Percentiles rank a stretch among this genome's conserved stretches.
phyloP scores from a whole-genome alignment of 1,140 invertebrate genomes.

The Phocides pigmalion region DNA sequence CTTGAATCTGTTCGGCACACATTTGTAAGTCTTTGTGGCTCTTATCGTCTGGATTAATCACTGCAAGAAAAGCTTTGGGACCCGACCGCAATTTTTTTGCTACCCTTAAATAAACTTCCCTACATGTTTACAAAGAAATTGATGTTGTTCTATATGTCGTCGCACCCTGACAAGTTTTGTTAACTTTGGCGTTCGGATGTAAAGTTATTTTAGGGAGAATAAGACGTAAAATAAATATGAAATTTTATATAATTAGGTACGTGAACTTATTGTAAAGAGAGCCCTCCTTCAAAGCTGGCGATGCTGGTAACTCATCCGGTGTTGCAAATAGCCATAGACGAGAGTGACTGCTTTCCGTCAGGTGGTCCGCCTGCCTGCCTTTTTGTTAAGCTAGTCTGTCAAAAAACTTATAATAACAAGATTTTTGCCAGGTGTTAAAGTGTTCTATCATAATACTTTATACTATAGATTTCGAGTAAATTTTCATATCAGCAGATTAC shows the following conservation, averaged over 20 bases:
- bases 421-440: not conserved
- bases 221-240: conserved; percentile 24
- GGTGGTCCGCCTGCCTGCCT: too few relatives aligned
- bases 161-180: conserved; percentile 28
- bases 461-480: too few relatives aligned
- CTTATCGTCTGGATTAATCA: conserved; percentile 79
- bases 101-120: conserved; percentile 60
- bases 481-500: too few relatives aligned
- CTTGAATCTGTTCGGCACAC: conserved; percentile 77
- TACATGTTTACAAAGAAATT: conserved; percentile 46
- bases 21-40: conserved; percentile 71
- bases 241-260: conserved; percentile 1
- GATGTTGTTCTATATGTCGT: conserved; percentile 41
- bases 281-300: too few relatives aligned
- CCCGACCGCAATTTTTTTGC: conserved; percentile 65
- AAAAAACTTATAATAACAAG: conserved; percentile 20
- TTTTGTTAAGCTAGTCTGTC: too few relatives aligned
- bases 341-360: too few relatives aligned
- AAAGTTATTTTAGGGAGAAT: not conserved
- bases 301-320: too few relatives aligned
- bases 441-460: too few relatives aligned
- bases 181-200: conserved; percentile 10
- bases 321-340: too few relatives aligned
- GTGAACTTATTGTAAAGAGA: too few relatives aligned
- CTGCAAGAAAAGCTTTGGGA: conserved; percentile 62